Percentiles rank a stretch among this genome's conserved stretches.
These are phyloP conservation scores for Portunus trituberculatus DNA, from an alignment of 1,140 invertebrate genomes.

Conservation along the genomic window DNA sequence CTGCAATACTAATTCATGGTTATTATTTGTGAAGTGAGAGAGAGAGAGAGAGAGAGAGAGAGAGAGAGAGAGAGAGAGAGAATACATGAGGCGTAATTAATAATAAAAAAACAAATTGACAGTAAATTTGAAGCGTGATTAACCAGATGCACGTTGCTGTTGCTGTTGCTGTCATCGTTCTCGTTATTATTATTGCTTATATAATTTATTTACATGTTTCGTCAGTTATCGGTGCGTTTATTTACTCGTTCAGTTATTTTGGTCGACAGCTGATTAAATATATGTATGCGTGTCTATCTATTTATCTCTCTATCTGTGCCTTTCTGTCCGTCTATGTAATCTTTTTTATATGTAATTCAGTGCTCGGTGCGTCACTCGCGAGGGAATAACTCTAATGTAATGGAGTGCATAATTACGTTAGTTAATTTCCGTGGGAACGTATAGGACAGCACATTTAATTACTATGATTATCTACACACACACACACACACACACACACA, in stretches of 20 bases:
- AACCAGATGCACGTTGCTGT: neutral
- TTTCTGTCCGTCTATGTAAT: neutral
- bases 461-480: neutral
- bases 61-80: no score
- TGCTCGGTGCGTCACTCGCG: no score
- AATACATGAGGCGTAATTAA: no score
- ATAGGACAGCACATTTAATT: no score
- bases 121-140: neutral
- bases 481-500: constrained; percentile 32
- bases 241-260: neutral
- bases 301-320: neutral
- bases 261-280: neutral
- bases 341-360: neutral
- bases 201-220: neutral
- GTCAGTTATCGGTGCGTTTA: neutral
- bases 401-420: no score
- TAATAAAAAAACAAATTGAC: no score
- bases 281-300: neutral
- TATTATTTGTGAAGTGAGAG: no score
- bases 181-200: neutral
- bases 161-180: neutral
- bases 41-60: no score
- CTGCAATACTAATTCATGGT: no score
- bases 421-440: no score
- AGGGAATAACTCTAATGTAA: no score